These are phyloP conservation scores for Athripsodes cinereus DNA, from an alignment of 2,888 invertebrate genomes.

Conservation along the genomic window DNA sequence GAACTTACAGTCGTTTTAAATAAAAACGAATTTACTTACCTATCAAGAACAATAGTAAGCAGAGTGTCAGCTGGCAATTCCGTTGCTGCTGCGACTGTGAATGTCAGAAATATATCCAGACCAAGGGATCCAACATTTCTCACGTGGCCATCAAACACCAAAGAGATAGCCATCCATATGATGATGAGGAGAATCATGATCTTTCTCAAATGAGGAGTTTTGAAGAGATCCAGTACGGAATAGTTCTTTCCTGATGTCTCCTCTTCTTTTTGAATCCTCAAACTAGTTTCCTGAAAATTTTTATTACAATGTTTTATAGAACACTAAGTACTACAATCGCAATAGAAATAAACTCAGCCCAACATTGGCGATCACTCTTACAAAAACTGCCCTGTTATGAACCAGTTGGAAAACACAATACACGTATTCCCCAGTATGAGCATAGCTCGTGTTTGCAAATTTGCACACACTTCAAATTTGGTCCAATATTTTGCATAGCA, in stretches of 20 bases:
- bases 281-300: constrained; percentile 58
- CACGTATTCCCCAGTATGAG: no score
- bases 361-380: no score
- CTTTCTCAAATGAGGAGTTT: constrained; percentile 66
- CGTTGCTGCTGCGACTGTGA: constrained; percentile 76
- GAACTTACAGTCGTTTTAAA: no score
- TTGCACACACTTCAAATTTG: no score
- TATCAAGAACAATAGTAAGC: constrained; percentile 66
- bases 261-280: constrained; percentile 62
- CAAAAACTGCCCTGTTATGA: no score
- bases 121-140: constrained; percentile 81
- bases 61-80: constrained; percentile 82
- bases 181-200: constrained; percentile 72
- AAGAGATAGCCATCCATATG: constrained; percentile 85
- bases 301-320: no score
- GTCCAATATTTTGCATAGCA: no score
- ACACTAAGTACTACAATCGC: no score
- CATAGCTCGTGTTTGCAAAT: no score
- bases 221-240: constrained; percentile 76
- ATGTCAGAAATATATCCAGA: constrained; percentile 76
- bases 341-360: no score
- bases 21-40: no score
- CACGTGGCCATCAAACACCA: constrained; percentile 85
- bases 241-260: constrained; percentile 65
- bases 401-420: no score